Evolutionary conservation across 2,888 invertebrate species (phyloP), one percentile per base, ranked within the genome.

Genomic region (Hydropsyche betteni): DNA sequence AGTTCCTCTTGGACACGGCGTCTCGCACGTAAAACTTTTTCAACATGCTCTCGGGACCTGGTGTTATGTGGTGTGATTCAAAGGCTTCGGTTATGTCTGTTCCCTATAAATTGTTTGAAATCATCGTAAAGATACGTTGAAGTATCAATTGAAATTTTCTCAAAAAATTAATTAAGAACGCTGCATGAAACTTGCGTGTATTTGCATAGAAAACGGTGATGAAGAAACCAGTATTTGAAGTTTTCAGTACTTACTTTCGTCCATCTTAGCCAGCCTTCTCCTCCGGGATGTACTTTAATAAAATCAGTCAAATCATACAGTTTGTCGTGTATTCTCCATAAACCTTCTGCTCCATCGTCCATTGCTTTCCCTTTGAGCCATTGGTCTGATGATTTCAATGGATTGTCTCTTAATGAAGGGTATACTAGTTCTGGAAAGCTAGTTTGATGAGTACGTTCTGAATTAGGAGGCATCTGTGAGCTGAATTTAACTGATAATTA

Each of bases 221-320:
- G 2, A 24, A 24, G 24, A 24, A 24, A 24, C 24, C 24, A 24
- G 24, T 24, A 24, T 24, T 24, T 24, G 24, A 24, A 2, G 44
- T 10, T 44, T 44, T 10, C 6, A 44, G 34, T 5, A 68, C 69
- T 80, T 85, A 90, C 94, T 87, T 91, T 90, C 0, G 92, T 90
- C 68, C 91, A 84, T 51, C 85, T 84, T 71, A 95, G 81, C 94
- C 94, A 95, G 82, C 92, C 91, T 0, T 86, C 81, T 0, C 97
- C 95, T 51, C 97, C 96, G 0, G 98, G 98, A 87, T 98, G 98
- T 68, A 86, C 88, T 4, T 90, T 84, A 5, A 94, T 86, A 83
- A 96, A 99, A 24, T 89, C 88, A 0, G 91, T 91, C 34, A 99
- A 88, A 84, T 98, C 95, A 83, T 98, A 98, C 33, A 98, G 85